A percentile compares a stretch with the other conserved stretches of the same genome.
Conservation (phyloP, 1,140 invertebrate genomes). For the Caenorhabditis brenneri region DNA sequence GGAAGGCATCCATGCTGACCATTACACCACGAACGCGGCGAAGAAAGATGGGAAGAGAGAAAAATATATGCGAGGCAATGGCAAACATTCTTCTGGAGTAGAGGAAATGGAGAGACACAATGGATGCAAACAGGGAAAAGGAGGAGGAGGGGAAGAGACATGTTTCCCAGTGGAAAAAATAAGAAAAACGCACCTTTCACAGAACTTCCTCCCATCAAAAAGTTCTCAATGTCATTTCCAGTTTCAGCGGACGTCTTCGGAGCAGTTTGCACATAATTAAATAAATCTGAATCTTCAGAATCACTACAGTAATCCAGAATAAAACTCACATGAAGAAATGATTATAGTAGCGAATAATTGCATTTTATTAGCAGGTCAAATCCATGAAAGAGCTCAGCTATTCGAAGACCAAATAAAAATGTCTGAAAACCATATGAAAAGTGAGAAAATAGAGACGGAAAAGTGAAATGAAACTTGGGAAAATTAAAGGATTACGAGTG, state of each 20-base stretch:
- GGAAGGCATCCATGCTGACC: conserved; percentile 73
- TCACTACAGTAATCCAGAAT: background rate
- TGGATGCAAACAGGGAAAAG: no score
- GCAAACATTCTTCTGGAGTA: no score
- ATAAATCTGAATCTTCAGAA: background rate
- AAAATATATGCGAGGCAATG: background rate
- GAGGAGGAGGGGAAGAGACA: background rate
- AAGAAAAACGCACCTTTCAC: background rate
- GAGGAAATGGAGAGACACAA: background rate
- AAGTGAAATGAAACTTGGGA: background rate
- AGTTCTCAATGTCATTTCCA: conserved; percentile 19
- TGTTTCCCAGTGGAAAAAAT: background rate
- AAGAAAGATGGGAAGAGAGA: background rate
- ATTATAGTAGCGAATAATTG: background rate
- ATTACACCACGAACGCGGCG: conserved; percentile 70
- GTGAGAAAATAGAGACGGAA: background rate
- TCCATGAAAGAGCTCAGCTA: background rate
- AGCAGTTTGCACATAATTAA: background rate
- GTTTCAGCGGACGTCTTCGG: background rate
- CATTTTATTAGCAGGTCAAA: background rate
- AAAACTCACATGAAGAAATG: background rate
- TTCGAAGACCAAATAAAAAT: background rate
- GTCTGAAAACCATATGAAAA: background rate
- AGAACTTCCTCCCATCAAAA: background rate
- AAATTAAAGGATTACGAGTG: conserved; percentile 35